Evolutionary conservation across 2,113 vertebrate species (phyloP), one percentile per base, ranked within the genome.

Genomic region (Erythrolamprus reginae): DNA sequence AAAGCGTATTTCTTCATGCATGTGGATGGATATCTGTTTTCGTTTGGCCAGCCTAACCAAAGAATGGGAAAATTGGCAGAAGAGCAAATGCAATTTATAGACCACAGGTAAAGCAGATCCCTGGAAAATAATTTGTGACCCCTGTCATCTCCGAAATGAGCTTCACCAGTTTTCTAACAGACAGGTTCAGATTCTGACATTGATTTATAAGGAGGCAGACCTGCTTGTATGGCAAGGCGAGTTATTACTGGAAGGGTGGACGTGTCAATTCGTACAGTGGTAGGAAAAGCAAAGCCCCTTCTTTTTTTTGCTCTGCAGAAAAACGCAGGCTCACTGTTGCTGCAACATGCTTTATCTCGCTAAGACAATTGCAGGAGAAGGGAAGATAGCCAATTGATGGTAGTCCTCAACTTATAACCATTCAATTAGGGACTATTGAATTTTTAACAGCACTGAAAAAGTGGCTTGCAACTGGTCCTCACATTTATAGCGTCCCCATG

Each of bases 191-290:
- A 84, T 56, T 91, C 50, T 51, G 52, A 24, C 86, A 9, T 24
- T 91, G 52, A 90, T 90, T 90, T 90, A 90, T 86, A 90, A 77
- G 2, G 10, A 28, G 58, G 47, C 15, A 38, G 48, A 50, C 10
- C 48, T n/a, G 84, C 50, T 53, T 90, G 77, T 87, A 90, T 47
- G 89, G 70, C 89, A 90, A 61, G 4, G 33, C 9, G 9, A 47
- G 84, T 86, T 77, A 90, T 90, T 77, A 77, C 13, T 17, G 5
- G 84, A 65, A 61, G 56, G 89, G n/a, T 26, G 38, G 89, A 85
- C 17, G 26, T 83, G 45, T 86, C 56, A 33, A 38, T 38, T 38
- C 13, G 55, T 86, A 90, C 61, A 65, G 28, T 6, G 61, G 51
- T 90, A 48, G 55, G 51, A 90, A 86, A 77, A 65, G 58, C 89